Evolutionary conservation across 2,888 invertebrate genomes (phyloP).

Genomic region (Drosophila neutralis): DNA sequence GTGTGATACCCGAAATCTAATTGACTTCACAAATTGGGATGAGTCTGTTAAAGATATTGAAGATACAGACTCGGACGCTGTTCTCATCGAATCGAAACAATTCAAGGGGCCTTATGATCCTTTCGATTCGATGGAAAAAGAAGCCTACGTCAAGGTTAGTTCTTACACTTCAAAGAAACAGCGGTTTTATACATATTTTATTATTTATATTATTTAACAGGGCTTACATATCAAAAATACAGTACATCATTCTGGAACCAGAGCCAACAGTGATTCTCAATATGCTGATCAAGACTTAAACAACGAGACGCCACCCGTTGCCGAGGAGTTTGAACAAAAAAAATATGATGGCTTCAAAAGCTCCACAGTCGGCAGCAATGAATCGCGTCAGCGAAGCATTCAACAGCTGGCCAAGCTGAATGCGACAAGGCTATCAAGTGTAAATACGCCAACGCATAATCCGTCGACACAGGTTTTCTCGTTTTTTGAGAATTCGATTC

Average conservation of each 20-base stretch:
- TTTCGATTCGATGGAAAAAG: conserved; percentile 65
- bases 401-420: conserved; percentile 61
- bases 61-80: conserved; percentile 17
- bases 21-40: conserved; percentile 57
- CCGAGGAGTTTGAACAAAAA: conserved; percentile 25
- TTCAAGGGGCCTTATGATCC: conserved; percentile 70
- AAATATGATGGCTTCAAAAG: conserved; percentile 6
- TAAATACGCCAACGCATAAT: conserved; percentile 33
- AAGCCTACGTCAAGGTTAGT: conserved; percentile 65
- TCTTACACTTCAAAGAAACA: conserved; percentile 3
- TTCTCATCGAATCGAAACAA: conserved; percentile 17
- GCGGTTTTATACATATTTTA: not conserved
- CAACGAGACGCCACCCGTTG: conserved; percentile 58
- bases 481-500: conserved; percentile 36
- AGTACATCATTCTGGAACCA: not conserved
- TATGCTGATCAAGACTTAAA: conserved; percentile 33
- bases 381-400: conserved; percentile 22
- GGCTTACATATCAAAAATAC: conserved; percentile 36
- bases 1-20: conserved; percentile 61
- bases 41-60: conserved; percentile 37
- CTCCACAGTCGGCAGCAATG: not conserved
- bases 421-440: conserved; percentile 29
- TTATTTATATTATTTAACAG: conserved; percentile 16
- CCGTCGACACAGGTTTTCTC: conserved; percentile 1
- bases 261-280: not conserved